phyloP scores from a whole-genome alignment of 2,888 invertebrate species.

The Drosophila paramelanica region DNA sequence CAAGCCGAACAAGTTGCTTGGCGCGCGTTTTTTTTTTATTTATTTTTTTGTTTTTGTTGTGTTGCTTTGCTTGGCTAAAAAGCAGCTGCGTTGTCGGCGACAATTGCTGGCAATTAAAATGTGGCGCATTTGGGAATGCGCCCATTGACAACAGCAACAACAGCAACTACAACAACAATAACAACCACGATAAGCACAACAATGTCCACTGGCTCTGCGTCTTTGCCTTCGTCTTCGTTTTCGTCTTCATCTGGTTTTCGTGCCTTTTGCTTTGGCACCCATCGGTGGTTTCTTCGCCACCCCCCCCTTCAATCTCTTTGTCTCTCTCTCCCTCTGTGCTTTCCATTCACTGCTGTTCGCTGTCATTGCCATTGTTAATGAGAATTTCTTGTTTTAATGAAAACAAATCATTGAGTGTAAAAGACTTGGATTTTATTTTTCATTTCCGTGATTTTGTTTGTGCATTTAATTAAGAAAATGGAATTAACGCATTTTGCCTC shows the following conservation, averaged over 20 bases:
- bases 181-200: slow-evolving; percentile 56
- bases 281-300: slow-evolving; percentile 47
- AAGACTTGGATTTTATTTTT: slow-evolving; percentile 83
- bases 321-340: background rate
- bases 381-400: slow-evolving; percentile 84
- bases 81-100: slow-evolving; percentile 62
- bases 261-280: slow-evolving; percentile 48
- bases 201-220: slow-evolving; percentile 46
- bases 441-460: slow-evolving; percentile 83
- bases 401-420: slow-evolving; percentile 84
- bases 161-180: slow-evolving; percentile 13
- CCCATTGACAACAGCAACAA: slow-evolving; percentile 57
- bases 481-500: slow-evolving; percentile 82
- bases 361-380: slow-evolving; percentile 83
- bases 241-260: slow-evolving; percentile 10
- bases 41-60: too few relatives aligned
- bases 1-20: slow-evolving; percentile 17
- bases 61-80: slow-evolving; percentile 20
- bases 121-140: slow-evolving; percentile 73
- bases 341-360: slow-evolving; percentile 52
- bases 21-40: background rate
- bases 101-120: slow-evolving; percentile 82
- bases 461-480: slow-evolving; percentile 84
- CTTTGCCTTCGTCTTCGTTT: slow-evolving; percentile 3
- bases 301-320: background rate